Base-by-base conservation (phyloP, 2,797 vertebrate genomes). In the Esox lucius region DNA sequence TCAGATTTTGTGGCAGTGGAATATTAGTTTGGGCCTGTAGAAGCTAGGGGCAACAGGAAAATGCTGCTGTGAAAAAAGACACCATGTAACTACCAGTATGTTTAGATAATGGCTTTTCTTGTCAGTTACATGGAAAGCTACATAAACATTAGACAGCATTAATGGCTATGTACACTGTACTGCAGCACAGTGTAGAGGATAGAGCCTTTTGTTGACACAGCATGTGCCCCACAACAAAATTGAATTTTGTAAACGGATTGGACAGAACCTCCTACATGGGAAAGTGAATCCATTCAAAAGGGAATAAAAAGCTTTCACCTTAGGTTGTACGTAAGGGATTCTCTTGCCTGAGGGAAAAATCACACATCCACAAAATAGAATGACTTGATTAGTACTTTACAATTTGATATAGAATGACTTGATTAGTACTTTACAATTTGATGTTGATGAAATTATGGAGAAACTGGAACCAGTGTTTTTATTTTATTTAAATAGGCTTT, bases 231-330 rank as follows among this genome's bases (percentile, higher is more conserved):
- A 80, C 82, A 88, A 87, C 87, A 88, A 84, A 90, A 89, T 77
- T 74, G 89, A 89, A 85, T 73, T 90, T 90, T 87, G 79, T 87
- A 91, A 93, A 87, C 84, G 90, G 91, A 92, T 92, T 91, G 90
- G 87, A 88, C 81, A 83, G 85, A 89, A 89, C 80, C 88, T 88
- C 75, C 68, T 88, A 92, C 90, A 93, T 92, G 91, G 91, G 91
- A 90, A 92, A 92, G 91, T 92, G 84, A 90, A 89, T 85, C 81
- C 74, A 74, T 81, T 87, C 85, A 78, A 85, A 78, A 86, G 73
- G 22, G 85, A 82, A 89, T 85, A 33, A 91, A 91, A 84, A 78
- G 84, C 87, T 86, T 91, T 90, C 86, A 86, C 81, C 79, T 84
- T 81, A 3, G 46, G 84, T 90, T 90, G 88, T 83, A 87, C 83